Evolutionary conservation across 2,113 vertebrate genomes (phyloP), one percentile per base, ranked within the genome.

Genomic region (Struthidea cinerea): DNA sequence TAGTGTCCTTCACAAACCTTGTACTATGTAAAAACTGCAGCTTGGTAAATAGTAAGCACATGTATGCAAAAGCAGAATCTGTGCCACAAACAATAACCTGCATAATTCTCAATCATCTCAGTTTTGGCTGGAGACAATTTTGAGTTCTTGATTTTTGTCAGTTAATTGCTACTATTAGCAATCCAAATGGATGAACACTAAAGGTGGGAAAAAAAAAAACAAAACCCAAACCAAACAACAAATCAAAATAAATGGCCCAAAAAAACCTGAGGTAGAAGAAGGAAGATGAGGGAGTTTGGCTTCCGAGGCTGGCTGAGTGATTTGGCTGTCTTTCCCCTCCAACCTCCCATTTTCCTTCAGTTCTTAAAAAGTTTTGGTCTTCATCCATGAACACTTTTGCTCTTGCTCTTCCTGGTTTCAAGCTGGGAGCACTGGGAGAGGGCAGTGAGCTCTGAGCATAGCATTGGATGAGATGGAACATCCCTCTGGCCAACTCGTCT

Each of bases 401-500:
- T 57, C 33, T 41, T 37, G 6, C 10, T 71, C 19, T 63, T 50
- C 20, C 5, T 41, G 3, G 30, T 85, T 27, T 30, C 17, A 16
- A 12, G 6, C 12, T 39, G 46, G 28, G 14, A 84, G 32, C 47
- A 37, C 32, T 12, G 10, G 20, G 14, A 35, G 27, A 23, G 21
- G 19, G 9, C n/a, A 39, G 14, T 73, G 74, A 77, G 27, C 46
- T 50, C 59, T 64, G 26, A 60, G 7, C 1, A 2, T n/a, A n/a
- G n/a, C n/a, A n/a, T 0, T 44, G 39, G 15, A 7, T 59, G 17
- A 15, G 30, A 13, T 49, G n/a, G 28, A 19, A 35, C 11, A 2
- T 30, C 11, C 10, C 18, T 69, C 60, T 69, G 61, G 21, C 22
- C 24, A 61, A 1, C 57, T 70, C 0, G 0, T 12, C 37, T 74